Conservation (phyloP, 2,113 vertebrate genomes). For the Pristiophorus japonicus region DNA sequence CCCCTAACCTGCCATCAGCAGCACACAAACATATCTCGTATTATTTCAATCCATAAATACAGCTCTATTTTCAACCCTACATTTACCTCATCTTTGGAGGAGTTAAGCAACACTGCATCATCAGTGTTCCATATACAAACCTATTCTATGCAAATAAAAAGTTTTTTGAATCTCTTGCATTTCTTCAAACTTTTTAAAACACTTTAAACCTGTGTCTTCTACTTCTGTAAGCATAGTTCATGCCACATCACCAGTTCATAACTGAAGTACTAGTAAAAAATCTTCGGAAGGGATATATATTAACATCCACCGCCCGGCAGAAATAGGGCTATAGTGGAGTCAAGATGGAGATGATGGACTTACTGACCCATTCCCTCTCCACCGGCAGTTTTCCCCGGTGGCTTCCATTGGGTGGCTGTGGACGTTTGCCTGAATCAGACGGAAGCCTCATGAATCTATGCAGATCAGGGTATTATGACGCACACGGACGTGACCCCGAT, state of each 20-base stretch:
- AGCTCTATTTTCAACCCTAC: not conserved
- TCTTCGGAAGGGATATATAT: not conserved
- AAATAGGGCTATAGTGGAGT: too few species aligned
- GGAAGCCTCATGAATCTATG: not conserved
- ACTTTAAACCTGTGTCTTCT: too few species aligned
- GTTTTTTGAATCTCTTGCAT: not conserved
- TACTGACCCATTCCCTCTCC: not conserved
- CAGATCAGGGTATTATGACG: not conserved
- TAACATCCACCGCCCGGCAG: not conserved
- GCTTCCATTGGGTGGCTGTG: too few species aligned
- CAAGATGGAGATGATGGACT: not conserved
- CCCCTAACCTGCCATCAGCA: not conserved
- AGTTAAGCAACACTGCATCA: not conserved
- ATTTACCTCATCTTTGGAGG: not conserved
- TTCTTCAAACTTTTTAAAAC: not conserved
- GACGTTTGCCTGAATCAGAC: not conserved
- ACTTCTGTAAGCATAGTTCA: too few species aligned
- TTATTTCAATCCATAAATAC: conserved; percentile 13
- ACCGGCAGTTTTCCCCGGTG: not conserved
- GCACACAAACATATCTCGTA: not conserved
- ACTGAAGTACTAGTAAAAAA: too few species aligned
- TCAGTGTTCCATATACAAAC: not conserved
- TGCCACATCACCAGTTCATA: too few species aligned
- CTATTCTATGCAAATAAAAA: not conserved
- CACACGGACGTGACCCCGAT: not conserved